Evolutionary conservation across 2,113 vertebrate species (phyloP).

Genomic region (Origma solitaria): DNA sequence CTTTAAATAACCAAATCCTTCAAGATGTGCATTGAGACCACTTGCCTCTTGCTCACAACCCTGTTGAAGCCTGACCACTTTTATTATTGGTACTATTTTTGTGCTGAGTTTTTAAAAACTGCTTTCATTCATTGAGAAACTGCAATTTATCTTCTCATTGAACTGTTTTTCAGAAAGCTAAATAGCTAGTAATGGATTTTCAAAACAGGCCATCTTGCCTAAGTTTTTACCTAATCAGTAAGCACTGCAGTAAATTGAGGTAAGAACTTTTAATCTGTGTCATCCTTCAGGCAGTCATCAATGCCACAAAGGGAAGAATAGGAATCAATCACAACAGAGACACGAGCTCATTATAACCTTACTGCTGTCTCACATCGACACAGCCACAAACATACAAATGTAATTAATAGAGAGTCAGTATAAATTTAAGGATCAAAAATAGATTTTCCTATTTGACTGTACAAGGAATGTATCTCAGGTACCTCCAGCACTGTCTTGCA

Average conservation of each 20-base stretch:
- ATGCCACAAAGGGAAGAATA: not conserved
- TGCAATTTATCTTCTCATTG: not conserved
- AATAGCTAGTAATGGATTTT: not conserved
- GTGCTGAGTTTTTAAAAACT: not conserved
- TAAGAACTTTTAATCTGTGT: not conserved
- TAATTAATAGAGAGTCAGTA: not conserved
- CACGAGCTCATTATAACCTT: not conserved
- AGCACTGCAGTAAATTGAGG: not conserved
- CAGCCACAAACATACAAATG: not conserved
- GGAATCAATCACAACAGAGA: not conserved
- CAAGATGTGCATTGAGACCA: slow-evolving; percentile 19
- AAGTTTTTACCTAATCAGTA: not conserved
- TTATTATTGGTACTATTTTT: not conserved
- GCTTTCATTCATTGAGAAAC: not conserved
- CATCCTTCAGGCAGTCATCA: not conserved
- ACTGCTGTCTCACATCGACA: not conserved
- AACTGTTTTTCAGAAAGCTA: not conserved
- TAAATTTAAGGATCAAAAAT: not conserved
- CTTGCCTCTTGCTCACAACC: not conserved
- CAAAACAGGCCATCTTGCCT: not conserved
- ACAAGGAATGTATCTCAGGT: not conserved
- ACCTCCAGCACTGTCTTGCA: not conserved
- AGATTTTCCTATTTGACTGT: not conserved
- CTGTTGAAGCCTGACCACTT: not conserved
- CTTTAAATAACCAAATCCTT: slow-evolving; percentile 50